Evolutionary conservation across 1,140 invertebrate species (phyloP).

Genomic region (Yoshiicerus persimilis): DNA sequence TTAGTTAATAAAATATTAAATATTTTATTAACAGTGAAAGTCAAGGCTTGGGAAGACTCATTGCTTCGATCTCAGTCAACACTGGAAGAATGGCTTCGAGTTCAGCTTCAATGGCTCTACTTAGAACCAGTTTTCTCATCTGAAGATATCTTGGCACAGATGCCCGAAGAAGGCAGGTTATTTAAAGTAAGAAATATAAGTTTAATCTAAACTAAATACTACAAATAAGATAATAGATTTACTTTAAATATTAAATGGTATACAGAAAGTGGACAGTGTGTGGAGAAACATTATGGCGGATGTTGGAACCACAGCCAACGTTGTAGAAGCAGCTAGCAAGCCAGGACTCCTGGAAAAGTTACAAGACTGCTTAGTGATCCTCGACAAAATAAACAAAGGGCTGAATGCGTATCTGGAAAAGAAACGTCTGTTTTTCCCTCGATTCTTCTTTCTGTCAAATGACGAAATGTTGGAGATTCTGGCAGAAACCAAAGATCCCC

Average conservation of each 20-base stretch:
- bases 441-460: conserved; percentile 94
- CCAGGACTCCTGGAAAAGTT: conserved; percentile 73
- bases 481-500: conserved; percentile 86
- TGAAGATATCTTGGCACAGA: conserved; percentile 88
- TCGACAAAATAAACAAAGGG: conserved; percentile 82
- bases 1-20: not conserved
- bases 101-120: conserved; percentile 82
- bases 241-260: not conserved
- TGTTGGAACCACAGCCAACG: conserved; percentile 70
- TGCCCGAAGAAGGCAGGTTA: conserved; percentile 83
- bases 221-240: too few relatives aligned
- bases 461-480: conserved; percentile 94
- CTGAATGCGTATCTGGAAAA: conserved; percentile 88
- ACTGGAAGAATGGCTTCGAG: conserved; percentile 85
- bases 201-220: not conserved
- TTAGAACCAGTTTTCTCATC: conserved; percentile 90
- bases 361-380: conserved; percentile 67
- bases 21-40: conserved; percentile 59
- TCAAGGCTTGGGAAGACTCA: conserved; percentile 78
- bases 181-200: conserved; percentile 60
- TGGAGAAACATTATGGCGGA: conserved; percentile 78
- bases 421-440: conserved; percentile 85
- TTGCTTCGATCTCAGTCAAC: conserved; percentile 74
- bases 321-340: conserved; percentile 71
- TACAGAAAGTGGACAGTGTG: conserved; percentile 68